Conservation (phyloP, 53 echinoderm and acorn worm genomes). For the Apostichopus leukothele region DNA sequence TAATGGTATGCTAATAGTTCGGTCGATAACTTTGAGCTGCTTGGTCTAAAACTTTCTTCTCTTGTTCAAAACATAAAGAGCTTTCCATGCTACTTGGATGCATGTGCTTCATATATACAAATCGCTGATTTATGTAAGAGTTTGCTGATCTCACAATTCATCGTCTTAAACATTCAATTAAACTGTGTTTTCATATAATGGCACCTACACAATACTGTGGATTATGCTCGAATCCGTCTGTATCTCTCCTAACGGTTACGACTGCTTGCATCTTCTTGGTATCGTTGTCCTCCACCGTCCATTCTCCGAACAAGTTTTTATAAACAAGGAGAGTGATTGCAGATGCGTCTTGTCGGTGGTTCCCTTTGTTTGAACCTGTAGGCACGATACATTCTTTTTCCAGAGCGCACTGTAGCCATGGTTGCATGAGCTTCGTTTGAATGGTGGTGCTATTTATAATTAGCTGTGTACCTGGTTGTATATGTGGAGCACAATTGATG, state of each 20-base stretch:
- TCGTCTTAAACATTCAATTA: no score
- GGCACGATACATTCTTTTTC: conserved; percentile 18
- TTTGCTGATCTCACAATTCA: no score
- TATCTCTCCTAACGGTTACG: not conserved
- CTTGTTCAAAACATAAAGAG: no score
- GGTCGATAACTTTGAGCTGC: no score
- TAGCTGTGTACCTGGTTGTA: conserved; percentile 44
- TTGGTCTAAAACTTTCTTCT: no score
- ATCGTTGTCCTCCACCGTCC: conserved; percentile 39
- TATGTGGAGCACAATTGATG: conserved; percentile 21
- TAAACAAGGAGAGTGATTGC: conserved; percentile 32
- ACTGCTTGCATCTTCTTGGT: conserved; percentile 25
- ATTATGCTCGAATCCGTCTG: not conserved
- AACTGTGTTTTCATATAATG: no score
- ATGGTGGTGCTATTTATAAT: conserved; percentile 42
- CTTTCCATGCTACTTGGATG: no score
- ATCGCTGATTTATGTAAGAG: no score
- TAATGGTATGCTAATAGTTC: no score
- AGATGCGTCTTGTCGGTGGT: conserved; percentile 40
- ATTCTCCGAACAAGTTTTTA: conserved; percentile 23
- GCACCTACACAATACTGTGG: not conserved
- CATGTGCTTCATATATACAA: no score
- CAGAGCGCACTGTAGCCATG: conserved; percentile 27
- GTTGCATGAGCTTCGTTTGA: conserved; percentile 42
- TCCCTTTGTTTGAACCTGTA: not conserved